Evolutionary conservation across 2,797 vertebrate genomes (phyloP), one percentile per base, ranked within the genome.

Genomic region (Apogon hyalosoma): DNA sequence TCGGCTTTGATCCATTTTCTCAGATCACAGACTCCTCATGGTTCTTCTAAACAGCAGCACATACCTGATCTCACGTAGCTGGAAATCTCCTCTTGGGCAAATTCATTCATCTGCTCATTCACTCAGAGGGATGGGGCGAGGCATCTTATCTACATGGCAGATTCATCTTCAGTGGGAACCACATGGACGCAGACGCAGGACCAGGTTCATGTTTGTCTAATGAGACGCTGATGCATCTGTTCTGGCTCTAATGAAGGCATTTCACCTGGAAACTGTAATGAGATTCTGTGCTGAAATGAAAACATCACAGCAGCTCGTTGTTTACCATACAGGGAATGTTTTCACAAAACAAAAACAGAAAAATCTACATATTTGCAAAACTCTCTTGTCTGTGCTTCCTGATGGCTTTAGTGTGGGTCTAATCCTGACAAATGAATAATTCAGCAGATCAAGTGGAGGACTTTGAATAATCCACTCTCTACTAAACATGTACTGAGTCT

Each of bases 391-490:
- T 58, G 52, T 4, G 63, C 75, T 62, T 79, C 69, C 57, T 74
- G 75, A 71, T 69, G 69, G 59, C 52, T 70, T 63, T 68, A 7
- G 1, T 1, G 39, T 13, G 36, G 56, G 64, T 48, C 43, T 69
- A 51, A 84, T 74, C 70, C 49, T 52, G 40, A 46, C 15, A 12
- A 38, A 80, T 85, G 76, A 84, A 87, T 88, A 60, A 84, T 87
- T 85, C 74, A 89, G 11, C 61, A 53, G 68, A 69, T 79, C 63
- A 69, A 60, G 55, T 55, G 8, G n/a, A 80, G 47, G 41, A 67
- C 63, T 75, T 63, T 67, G 77, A 86, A 79, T 77, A 80, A 86
- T 85, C 75, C 63, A 68, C 69, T 74, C 48, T 52, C 21, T 50
- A 56, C 63, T 47, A 63, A 69, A 69, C 73, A 56, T 47, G 63